Base-by-base conservation (phyloP, 2,113 vertebrate genomes). In the Triplophysa siluroides region DNA sequence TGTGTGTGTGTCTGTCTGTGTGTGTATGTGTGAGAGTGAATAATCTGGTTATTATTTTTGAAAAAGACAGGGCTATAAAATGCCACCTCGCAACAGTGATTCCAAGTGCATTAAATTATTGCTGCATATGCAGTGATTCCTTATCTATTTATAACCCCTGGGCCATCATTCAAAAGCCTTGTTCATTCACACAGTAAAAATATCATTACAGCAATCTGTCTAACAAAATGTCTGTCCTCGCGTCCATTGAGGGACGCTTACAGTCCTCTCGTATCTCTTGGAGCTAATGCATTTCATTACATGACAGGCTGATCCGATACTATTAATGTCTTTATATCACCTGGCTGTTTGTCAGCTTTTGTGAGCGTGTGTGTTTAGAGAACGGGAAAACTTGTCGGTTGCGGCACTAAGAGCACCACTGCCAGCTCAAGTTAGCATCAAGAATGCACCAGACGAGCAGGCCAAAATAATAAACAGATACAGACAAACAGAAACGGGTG, bases 61-160 rank as follows among this genome's bases (percentile, higher is more conserved):
- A 18, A 12, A 68, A 41, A 9, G 33, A 64, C 78, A 68, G 33
- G 43, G 41, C 47, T 56, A 47, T 29, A 56, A 63, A 82, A 75
- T n/a, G 63, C 43, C 18, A 21, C 33, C 47, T 47, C 43, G 16
- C 58, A 68, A 52, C 24, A 72, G 23, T 5, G 4, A 65, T 74
- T 69, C n/a, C 65, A 74, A n/a, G 47, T 79, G 58, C 56, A 79
- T 76, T 83, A 68, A 79, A 83, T 83, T 83, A 76, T 74, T 26
- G 38, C 63, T 58, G 67, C 26, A 56, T 64, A 72, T 77, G 66
- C 24, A 76, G 45, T 16, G 54, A 72, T 60, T 74, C 16, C 65
- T 52, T 73, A 72, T 64, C 68, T 73, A 71, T 79, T 73, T 80
- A 80, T 23, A 77, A 77, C 45, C 62, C 19, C 26, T 65, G 24